These are phyloP conservation scores for Mantis religiosa DNA, from an alignment of 2,888 invertebrate species.

Conservation along the genomic window DNA sequence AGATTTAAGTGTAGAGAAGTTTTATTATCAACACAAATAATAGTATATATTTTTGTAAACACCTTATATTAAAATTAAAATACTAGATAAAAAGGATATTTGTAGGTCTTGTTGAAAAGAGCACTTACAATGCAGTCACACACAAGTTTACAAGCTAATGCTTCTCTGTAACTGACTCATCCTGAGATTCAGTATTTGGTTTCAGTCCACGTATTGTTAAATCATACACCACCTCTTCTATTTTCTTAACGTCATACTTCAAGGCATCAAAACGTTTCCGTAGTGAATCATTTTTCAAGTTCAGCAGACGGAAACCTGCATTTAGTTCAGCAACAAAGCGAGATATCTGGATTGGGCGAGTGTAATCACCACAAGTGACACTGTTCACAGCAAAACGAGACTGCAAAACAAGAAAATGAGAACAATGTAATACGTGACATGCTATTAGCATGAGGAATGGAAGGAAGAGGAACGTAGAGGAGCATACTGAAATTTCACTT, in stretches of 20 bases:
- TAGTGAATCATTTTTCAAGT: constrained; percentile 84
- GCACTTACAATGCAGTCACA: no score
- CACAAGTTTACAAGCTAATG: no score
- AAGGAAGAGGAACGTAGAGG: no score
- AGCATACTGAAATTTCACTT: no score
- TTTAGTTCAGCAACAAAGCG: constrained; percentile 82
- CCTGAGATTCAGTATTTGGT: constrained; percentile 36
- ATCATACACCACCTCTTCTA: constrained; percentile 88
- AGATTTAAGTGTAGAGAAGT: background rate
- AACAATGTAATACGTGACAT: background rate
- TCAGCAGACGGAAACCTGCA: constrained; percentile 83
- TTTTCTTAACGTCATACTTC: constrained; percentile 90
- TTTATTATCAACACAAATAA: background rate
- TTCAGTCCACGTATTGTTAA: constrained; percentile 75
- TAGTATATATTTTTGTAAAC: background rate
- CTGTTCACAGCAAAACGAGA: constrained; percentile 79
- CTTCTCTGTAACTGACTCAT: background rate
- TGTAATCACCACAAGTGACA: constrained; percentile 79
- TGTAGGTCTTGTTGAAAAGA: background rate
- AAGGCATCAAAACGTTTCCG: constrained; percentile 82
- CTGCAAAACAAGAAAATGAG: constrained; percentile 43
- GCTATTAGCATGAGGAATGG: no score
- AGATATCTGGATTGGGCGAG: constrained; percentile 75
- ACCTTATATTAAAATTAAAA: no score
- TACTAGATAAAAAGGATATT: background rate